phyloP scores from a whole-genome alignment of 2,797 vertebrate species.

The Aphelocoma californica region DNA sequence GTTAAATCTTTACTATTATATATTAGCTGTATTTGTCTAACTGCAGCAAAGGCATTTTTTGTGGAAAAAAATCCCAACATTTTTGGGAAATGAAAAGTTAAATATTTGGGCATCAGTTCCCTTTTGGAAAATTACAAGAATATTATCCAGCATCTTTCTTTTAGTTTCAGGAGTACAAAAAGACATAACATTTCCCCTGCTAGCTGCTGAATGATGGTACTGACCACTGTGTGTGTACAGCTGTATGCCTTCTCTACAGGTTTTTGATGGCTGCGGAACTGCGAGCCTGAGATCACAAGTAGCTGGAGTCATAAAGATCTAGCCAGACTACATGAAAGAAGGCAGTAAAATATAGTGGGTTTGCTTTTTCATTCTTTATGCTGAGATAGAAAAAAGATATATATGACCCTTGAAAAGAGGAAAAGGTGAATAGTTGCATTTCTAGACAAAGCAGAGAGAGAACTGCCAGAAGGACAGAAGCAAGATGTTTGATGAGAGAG shows the following conservation, averaged over 20 bases:
- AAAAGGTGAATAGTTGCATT: not conserved
- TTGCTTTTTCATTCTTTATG: slow-evolving; percentile 16
- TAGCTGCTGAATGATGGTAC: not conserved
- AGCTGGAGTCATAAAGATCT: not conserved
- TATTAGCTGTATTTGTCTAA: not conserved
- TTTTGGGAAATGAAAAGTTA: not conserved
- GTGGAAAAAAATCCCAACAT: rapidly evolving
- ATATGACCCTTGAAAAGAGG: not conserved
- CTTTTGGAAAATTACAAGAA: not conserved
- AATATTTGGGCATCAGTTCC: not conserved
- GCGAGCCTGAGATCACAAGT: not conserved
- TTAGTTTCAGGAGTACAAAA: not conserved
- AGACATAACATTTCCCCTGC: not conserved
- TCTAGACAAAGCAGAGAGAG: not conserved
- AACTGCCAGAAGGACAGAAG: not conserved
- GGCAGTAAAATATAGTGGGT: not conserved
- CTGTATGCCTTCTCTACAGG: not conserved
- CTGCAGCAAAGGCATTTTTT: not conserved
- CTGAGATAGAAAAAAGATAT: not conserved
- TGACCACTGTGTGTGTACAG: not conserved
- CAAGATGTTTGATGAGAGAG: not conserved
- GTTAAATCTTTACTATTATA: not conserved
- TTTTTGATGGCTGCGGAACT: not conserved
- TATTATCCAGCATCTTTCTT: not conserved
- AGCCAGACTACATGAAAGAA: not conserved